Percentiles rank a stretch among this genome's conserved stretches.
These are phyloP conservation scores for Drosophila neocordata DNA, from an alignment of 1,140 invertebrate species.

Conservation along the genomic window DNA sequence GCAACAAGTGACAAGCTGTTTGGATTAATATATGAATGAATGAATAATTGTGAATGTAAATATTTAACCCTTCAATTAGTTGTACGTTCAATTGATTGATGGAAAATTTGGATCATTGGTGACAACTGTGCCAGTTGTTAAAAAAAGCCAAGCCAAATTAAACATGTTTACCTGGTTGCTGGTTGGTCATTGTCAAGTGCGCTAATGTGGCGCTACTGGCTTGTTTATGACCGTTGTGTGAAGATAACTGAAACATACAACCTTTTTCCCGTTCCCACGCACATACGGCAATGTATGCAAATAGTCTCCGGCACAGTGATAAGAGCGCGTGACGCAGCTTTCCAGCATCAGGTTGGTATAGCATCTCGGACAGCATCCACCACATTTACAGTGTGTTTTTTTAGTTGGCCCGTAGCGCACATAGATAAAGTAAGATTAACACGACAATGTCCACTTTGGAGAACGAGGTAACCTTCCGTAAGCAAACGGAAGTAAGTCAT, in stretches of 20 bases:
- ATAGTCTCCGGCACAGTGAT: slow-evolving; percentile 48
- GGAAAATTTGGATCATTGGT: slow-evolving; percentile 64
- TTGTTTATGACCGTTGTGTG: slow-evolving; percentile 47
- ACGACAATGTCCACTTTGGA: slow-evolving; percentile 74
- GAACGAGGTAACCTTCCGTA: slow-evolving; percentile 71
- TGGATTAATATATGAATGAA: slow-evolving; percentile 9
- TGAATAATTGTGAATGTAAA: slow-evolving; percentile 45
- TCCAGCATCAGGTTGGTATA: slow-evolving; percentile 52
- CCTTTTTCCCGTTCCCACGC: slow-evolving; percentile 62
- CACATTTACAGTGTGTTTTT: slow-evolving; percentile 14
- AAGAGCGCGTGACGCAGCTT: slow-evolving; percentile 55
- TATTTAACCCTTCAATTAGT: slow-evolving; percentile 55
- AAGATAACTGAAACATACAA: slow-evolving; percentile 70
- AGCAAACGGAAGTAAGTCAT: slow-evolving; percentile 63
- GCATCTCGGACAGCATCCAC: slow-evolving; percentile 35
- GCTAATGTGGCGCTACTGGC: slow-evolving; percentile 12
- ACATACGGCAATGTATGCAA: slow-evolving; percentile 53
- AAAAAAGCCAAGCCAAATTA: slow-evolving; percentile 31
- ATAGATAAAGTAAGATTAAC: slow-evolving; percentile 26
- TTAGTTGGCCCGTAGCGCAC: slow-evolving; percentile 29
- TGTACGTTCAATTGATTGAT: slow-evolving; percentile 53
- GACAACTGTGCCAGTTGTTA: slow-evolving; percentile 67
- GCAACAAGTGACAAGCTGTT: background rate
- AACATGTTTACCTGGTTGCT: background rate
- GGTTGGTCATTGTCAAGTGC: slow-evolving; percentile 34